Evolutionary conservation across 1,140 invertebrate genomes (phyloP), one percentile per base, ranked within the genome.

Genomic region (Cephus cinctus): DNA sequence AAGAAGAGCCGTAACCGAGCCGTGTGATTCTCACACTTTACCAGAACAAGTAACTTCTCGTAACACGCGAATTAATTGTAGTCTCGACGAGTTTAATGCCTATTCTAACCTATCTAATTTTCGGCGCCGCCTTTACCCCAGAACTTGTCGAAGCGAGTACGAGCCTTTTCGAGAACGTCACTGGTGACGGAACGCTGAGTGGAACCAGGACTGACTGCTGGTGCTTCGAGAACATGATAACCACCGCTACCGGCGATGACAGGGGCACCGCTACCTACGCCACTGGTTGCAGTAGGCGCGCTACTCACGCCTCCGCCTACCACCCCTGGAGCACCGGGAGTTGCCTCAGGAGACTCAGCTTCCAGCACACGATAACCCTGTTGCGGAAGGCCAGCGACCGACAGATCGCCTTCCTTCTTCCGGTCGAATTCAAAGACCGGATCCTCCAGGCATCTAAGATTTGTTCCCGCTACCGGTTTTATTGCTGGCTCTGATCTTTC

Each of bases 101-200:
- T 25, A 6, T 15, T 8, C 43, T 34, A 3, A 41, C 9, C 14
- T 34, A n/a, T 54, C 56, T 73, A 73, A 68, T 69, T 65, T 30
- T 75, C 73, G 22, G 71, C 50, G 38, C 65, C 59, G 42, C 63
- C 64, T 42, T 78, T 78, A 39, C 87, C 87, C 90, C 90, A 94
- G 73, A 93, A 93, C 60, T 90, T 86, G 75, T 93, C 88, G 61
- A 91, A 90, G 47, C 89, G 83, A 67, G 85, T 88, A 47, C 87
- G 83, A 51, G 90, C 89, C 59, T 87, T 85, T 63, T 93, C 89
- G 18, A 92, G 76, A 18, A 90, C 86, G 58, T 92, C 89, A 15
- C 85, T 84, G 4, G 89, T 87, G 56, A 83, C 56, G 63, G 78
- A 71, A 69, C 82, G 65, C 43, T 68, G 71, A 44, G 63, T 63